These are phyloP conservation scores for Hetaerina americana DNA, from an alignment of 1,140 invertebrate species.

Conservation along the genomic window DNA sequence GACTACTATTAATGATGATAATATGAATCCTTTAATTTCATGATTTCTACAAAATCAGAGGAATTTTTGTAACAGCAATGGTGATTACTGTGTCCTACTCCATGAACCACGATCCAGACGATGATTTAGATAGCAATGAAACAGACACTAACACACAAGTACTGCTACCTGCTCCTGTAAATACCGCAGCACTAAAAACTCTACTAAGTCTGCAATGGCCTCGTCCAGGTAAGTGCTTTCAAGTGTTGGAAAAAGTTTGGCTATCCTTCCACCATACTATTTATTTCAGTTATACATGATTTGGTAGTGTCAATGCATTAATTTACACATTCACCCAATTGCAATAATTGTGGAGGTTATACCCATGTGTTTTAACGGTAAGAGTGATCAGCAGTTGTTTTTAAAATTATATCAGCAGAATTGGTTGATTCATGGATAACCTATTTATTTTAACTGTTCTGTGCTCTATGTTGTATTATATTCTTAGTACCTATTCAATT, in stretches of 20 bases:
- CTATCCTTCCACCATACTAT: background rate
- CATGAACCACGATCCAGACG: constrained; percentile 23
- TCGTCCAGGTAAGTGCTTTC: background rate
- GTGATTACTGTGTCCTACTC: constrained; percentile 39
- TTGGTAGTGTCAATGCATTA: background rate
- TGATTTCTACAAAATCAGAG: constrained; percentile 20
- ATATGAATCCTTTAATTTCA: no score
- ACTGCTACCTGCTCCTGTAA: background rate
- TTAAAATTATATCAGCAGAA: no score
- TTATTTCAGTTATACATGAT: background rate
- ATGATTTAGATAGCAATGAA: constrained; percentile 4
- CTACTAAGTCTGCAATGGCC: background rate
- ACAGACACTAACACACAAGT: background rate
- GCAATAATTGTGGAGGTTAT: no score
- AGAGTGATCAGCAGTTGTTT: no score
- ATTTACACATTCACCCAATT: no score
- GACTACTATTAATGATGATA: no score
- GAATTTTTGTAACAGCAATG: constrained; percentile 31
- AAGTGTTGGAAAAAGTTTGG: background rate
- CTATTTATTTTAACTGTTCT: no score
- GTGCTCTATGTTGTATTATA: no score
- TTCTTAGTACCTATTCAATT: no score
- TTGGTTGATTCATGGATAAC: no score
- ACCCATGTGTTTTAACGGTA: no score
- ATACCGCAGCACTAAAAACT: background rate